phyloP scores from a whole-genome alignment of 2,888 invertebrate genomes.

The Leptopilina myrica region DNA sequence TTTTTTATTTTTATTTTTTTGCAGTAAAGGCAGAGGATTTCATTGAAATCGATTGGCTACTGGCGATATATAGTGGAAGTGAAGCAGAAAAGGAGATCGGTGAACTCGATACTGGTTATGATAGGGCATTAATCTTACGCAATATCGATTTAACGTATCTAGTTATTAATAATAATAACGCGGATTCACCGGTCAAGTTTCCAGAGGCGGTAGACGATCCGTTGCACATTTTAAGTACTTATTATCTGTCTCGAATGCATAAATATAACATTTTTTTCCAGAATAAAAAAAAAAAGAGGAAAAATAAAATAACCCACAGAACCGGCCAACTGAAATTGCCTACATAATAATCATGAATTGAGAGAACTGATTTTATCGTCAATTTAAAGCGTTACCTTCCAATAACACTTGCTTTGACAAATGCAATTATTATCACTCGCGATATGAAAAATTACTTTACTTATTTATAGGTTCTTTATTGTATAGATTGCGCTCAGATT shows the following conservation, averaged over 20 bases:
- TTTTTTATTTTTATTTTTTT: no score
- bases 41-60: constrained; percentile 23
- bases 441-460: constrained; percentile 5
- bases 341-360: constrained; percentile 24
- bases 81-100: constrained; percentile 61
- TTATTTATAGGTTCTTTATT: not conserved
- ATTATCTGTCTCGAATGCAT: constrained; percentile 37
- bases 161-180: constrained; percentile 68
- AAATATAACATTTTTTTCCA: constrained; percentile 22
- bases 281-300: no score
- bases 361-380: constrained; percentile 34
- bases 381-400: constrained; percentile 7
- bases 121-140: constrained; percentile 69
- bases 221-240: constrained; percentile 31
- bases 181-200: constrained; percentile 66
- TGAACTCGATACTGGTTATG: constrained; percentile 66
- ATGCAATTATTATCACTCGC: constrained; percentile 21
- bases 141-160: constrained; percentile 65
- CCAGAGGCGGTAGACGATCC: constrained; percentile 47
- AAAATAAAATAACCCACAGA: not conserved
- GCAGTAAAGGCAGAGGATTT: not conserved
- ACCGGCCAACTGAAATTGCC: constrained; percentile 26
- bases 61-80: constrained; percentile 15
- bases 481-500: not conserved
- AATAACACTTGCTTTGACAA: constrained; percentile 13